A percentile compares a stretch with the other conserved stretches of the same genome.
phyloP scores from a whole-genome alignment of 2,888 invertebrate genomes.

The Caenorhabditis imperialis region DNA sequence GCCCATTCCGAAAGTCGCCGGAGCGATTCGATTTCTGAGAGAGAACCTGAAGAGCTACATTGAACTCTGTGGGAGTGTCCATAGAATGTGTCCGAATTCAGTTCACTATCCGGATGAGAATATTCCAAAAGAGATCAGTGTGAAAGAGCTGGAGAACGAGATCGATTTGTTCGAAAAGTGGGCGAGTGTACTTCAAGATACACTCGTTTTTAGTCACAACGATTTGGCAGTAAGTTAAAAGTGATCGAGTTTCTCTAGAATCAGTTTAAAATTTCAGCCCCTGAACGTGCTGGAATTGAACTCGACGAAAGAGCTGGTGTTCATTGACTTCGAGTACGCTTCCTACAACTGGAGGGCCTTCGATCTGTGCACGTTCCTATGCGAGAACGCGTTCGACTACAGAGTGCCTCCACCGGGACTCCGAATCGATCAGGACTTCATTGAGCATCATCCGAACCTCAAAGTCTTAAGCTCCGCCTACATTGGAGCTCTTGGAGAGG shows the following conservation, averaged over 20 bases:
- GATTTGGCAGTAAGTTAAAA: constrained; percentile 42
- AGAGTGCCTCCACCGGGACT: constrained; percentile 23
- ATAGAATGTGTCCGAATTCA: constrained; percentile 19
- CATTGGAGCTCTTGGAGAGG: constrained; percentile 13
- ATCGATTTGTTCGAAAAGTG: constrained; percentile 30
- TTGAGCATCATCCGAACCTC: constrained; percentile 38
- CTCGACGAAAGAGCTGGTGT: constrained; percentile 15
- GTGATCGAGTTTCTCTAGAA: too few species aligned
- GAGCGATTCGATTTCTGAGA: constrained; percentile 13
- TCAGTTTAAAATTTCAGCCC: constrained; percentile 39
- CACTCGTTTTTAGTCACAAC: constrained; percentile 39
- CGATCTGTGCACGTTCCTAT: constrained; percentile 25
- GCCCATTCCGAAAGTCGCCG: constrained; percentile 30
- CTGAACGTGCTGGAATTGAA: constrained; percentile 32
- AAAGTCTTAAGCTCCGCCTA: constrained; percentile 21
- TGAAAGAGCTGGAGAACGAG: constrained; percentile 24
- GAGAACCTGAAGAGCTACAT: constrained; percentile 20
- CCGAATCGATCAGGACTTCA: constrained; percentile 20
- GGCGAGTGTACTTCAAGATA: constrained; percentile 25
- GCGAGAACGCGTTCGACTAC: constrained; percentile 35
- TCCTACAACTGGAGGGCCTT: constrained; percentile 45
- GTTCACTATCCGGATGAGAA: constrained; percentile 11
- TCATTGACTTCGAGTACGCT: constrained; percentile 45
- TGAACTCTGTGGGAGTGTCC: constrained; percentile 15
- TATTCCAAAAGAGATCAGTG: constrained; percentile 2